phyloP scores from a whole-genome alignment of 2,113 vertebrate genomes.

The Origma solitaria region DNA sequence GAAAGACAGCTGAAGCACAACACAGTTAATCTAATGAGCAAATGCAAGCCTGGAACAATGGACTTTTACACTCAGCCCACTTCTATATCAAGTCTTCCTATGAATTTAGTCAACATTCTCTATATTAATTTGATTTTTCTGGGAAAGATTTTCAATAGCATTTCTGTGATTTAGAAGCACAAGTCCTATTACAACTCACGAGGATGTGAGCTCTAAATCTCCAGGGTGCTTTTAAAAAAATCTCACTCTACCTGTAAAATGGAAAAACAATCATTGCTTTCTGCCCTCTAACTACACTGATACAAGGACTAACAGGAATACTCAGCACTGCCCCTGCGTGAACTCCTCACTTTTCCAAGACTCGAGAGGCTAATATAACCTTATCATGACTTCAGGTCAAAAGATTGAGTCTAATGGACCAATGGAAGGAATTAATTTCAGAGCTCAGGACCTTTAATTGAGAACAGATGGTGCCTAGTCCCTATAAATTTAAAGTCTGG shows the following conservation, averaged over 20 bases:
- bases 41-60: not conserved
- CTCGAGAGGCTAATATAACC: constrained; percentile 16
- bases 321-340: not conserved
- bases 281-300: not conserved
- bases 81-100: not conserved
- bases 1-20: not conserved
- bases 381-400: constrained; percentile 49
- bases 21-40: not conserved
- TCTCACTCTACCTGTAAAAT: not conserved
- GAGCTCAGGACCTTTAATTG: constrained; percentile 57
- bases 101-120: not conserved
- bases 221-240: not conserved
- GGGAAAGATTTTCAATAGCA: not conserved
- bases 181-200: not conserved
- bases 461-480: constrained; percentile 54
- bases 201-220: not conserved
- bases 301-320: not conserved
- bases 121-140: not conserved
- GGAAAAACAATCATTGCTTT: constrained; percentile 17
- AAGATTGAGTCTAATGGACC: constrained; percentile 56
- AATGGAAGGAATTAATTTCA: constrained; percentile 59
- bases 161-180: not conserved
- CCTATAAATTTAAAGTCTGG: constrained; percentile 54
- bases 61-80: not conserved
- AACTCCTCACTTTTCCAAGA: constrained; percentile 19